Percentiles rank a stretch among this genome's conserved stretches.
Conservation (phyloP, 1,140 invertebrate species). For the Drosophila saltans region DNA sequence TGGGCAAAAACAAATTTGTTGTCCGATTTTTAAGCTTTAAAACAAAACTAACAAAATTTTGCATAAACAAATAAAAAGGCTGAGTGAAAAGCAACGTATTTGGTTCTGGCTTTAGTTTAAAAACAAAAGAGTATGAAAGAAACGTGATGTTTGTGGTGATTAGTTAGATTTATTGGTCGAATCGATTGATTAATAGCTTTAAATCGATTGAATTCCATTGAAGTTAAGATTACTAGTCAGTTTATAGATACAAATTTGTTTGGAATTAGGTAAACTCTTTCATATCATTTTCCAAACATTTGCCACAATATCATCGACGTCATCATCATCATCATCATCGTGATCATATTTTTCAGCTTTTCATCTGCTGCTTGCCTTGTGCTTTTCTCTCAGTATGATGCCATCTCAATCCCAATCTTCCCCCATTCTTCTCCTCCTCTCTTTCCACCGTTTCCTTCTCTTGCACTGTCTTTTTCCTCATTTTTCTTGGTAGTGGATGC, state of each 20-base stretch:
- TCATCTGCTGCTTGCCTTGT: background rate
- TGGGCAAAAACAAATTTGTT: slow-evolving; percentile 36
- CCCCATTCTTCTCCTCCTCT: background rate
- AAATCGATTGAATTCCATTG: background rate
- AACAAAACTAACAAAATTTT: background rate
- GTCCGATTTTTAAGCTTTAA: slow-evolving; percentile 12
- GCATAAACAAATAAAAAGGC: slow-evolving; percentile 5
- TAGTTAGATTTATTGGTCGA: background rate
- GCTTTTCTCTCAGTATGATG: slow-evolving; percentile 3
- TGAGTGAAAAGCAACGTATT: background rate
- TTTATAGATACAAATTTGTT: background rate
- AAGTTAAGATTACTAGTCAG: background rate
- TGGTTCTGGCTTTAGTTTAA: slow-evolving; percentile 1
- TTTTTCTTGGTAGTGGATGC: slow-evolving; percentile 23
- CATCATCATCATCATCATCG: background rate
- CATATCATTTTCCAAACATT: slow-evolving; percentile 1
- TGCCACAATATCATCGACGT: no score
- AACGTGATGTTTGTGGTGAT: slow-evolving; percentile 4
- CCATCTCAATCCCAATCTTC: background rate
- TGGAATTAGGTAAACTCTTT: background rate
- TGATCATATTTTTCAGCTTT: background rate
- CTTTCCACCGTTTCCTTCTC: background rate
- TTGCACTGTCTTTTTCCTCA: background rate
- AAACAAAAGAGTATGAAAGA: background rate
- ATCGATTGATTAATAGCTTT: slow-evolving; percentile 5